Conservation (phyloP, 2,797 vertebrate species). For the Botia kubotai region DNA sequence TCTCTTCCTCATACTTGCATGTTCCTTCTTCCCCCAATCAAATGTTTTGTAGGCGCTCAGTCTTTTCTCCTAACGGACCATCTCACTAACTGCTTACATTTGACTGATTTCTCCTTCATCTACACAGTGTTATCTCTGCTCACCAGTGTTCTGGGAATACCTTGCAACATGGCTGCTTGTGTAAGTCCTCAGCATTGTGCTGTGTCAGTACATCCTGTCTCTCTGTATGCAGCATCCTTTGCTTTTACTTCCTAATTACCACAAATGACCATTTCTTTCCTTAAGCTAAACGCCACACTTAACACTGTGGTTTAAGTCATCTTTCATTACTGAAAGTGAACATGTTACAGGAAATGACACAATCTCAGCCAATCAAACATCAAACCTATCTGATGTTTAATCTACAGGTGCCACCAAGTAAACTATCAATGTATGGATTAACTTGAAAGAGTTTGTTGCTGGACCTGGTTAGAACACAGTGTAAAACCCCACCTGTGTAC, state of each 20-base stretch:
- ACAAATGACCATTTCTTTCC: background rate
- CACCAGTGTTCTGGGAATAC: slow-evolving; percentile 2
- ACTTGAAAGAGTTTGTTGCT: background rate
- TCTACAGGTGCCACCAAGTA: too few species aligned
- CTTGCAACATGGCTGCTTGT: slow-evolving; percentile 23
- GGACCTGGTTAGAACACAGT: slow-evolving; percentile 13
- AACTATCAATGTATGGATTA: background rate
- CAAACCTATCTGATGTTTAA: too few species aligned
- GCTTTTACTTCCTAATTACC: slow-evolving; percentile 7
- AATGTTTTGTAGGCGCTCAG: background rate
- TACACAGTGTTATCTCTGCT: slow-evolving; percentile 34
- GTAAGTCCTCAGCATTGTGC: background rate
- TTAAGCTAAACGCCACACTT: too few species aligned
- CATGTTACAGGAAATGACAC: too few species aligned
- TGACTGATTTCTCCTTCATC: background rate
- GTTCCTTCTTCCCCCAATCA: background rate
- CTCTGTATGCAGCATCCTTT: slow-evolving; percentile 14
- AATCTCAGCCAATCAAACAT: too few species aligned
- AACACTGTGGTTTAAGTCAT: too few species aligned
- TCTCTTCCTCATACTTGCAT: slow-evolving; percentile 5
- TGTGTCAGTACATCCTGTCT: background rate
- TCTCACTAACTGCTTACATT: background rate
- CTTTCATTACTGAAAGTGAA: too few species aligned
- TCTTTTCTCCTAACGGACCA: background rate
- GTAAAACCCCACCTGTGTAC: background rate